Evolutionary conservation across 2,888 invertebrate species (phyloP).

Genomic region (Pachliopta kotzebuea): DNA sequence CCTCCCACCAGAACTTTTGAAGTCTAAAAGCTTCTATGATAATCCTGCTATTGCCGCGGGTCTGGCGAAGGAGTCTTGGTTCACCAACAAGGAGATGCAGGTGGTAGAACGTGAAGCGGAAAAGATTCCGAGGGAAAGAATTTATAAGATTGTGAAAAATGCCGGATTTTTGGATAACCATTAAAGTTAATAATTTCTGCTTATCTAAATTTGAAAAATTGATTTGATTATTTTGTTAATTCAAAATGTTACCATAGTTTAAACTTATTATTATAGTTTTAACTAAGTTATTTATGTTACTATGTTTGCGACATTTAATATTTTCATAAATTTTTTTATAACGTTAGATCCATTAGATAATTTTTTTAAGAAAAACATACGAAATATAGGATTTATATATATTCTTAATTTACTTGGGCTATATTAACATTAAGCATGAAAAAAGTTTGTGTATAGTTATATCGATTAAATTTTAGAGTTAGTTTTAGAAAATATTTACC

Average conservation of each 20-base stretch:
- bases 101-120: conserved; percentile 90
- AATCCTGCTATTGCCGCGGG: conserved; percentile 87
- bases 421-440: not conserved
- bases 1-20: conserved; percentile 84
- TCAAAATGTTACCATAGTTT: no score
- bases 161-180: conserved; percentile 82
- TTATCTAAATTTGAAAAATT: not conserved
- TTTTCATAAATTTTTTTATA: not conserved
- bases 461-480: not conserved
- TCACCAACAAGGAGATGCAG: conserved; percentile 87
- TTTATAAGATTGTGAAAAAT: conserved; percentile 86
- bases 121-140: conserved; percentile 88
- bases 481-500: not conserved
- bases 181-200: conserved; percentile 31
- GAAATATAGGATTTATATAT: not conserved
- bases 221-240: not conserved
- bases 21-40: conserved; percentile 86
- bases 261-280: no score
- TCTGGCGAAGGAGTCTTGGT: conserved; percentile 89
- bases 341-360: not conserved
- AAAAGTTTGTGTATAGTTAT: not conserved
- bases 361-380: not conserved
- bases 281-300: no score
- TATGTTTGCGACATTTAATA: not conserved
- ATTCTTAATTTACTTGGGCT: not conserved